A percentile compares a stretch with the other conserved stretches of the same genome.
phyloP scores from a whole-genome alignment of 2,797 vertebrate species.

The Sebastes steindachneri region DNA sequence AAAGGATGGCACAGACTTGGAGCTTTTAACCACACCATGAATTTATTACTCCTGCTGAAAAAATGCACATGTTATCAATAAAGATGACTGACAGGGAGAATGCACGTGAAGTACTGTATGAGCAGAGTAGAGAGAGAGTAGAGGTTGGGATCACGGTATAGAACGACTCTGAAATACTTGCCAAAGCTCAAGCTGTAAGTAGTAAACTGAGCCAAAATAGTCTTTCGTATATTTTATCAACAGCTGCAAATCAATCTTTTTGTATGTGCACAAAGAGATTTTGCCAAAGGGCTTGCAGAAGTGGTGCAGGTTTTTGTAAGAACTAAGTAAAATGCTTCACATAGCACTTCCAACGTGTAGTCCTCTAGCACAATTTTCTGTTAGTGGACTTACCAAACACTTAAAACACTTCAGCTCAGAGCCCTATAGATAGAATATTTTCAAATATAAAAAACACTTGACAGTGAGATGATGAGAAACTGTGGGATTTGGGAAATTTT shows the following conservation, averaged over 20 bases:
- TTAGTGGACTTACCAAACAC: background rate
- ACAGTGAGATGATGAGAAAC: background rate
- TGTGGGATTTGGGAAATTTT: background rate
- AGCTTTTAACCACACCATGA: background rate
- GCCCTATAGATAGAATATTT: background rate
- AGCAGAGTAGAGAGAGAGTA: background rate
- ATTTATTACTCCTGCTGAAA: background rate
- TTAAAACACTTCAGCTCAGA: background rate
- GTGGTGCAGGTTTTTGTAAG: background rate
- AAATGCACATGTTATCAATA: conserved; percentile 23
- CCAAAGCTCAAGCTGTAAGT: background rate
- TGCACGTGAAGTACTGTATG: background rate
- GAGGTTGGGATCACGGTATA: background rate
- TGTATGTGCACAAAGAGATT: background rate
- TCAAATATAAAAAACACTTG: background rate
- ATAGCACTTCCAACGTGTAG: background rate
- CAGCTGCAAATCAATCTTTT: background rate
- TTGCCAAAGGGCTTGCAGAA: background rate
- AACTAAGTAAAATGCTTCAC: background rate
- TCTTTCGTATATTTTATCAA: background rate
- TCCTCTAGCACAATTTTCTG: background rate
- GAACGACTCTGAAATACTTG: background rate
- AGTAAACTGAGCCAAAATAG: background rate
- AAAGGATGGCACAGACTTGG: background rate
- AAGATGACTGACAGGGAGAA: conserved; percentile 14